Evolutionary conservation across 2,797 vertebrate genomes (phyloP).

Genomic region (Sebastes matsubarae): DNA sequence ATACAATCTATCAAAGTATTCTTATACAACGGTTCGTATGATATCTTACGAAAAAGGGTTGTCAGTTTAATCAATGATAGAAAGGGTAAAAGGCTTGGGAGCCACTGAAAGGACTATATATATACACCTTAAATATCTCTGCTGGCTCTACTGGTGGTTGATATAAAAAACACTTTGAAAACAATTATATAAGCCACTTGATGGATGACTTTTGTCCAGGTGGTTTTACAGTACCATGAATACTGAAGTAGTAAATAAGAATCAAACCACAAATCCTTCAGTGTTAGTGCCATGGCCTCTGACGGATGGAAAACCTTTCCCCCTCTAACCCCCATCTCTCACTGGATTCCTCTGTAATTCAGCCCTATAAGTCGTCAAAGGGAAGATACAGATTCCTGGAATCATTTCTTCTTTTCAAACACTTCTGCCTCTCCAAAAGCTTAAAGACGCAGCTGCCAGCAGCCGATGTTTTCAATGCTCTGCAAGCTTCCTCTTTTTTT

Average conservation of each 20-base stretch:
- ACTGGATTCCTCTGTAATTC: constrained; percentile 29
- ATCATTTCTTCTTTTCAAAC: constrained; percentile 19
- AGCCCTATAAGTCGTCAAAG: constrained; percentile 35
- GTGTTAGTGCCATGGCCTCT: background rate
- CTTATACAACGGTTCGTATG: no score
- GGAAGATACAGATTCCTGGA: constrained; percentile 23
- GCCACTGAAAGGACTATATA: background rate
- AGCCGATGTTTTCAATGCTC: constrained; percentile 37
- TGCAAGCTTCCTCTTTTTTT: constrained; percentile 22
- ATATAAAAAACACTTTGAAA: background rate
- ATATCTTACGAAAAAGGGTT: background rate
- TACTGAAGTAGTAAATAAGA: background rate
- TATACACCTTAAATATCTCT: background rate
- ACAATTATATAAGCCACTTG: background rate
- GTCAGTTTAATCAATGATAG: background rate
- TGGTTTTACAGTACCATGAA: background rate
- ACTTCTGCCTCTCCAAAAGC: constrained; percentile 21
- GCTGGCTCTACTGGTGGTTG: background rate
- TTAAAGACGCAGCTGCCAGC: constrained; percentile 37
- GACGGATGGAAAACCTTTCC: constrained; percentile 1
- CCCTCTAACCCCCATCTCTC: background rate
- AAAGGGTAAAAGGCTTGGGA: background rate
- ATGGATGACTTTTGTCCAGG: constrained; percentile 4
- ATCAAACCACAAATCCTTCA: constrained; percentile 7
- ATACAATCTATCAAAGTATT: no score